Evolutionary conservation across 1,140 invertebrate species (phyloP).

Genomic region (Nylanderia fulva): DNA sequence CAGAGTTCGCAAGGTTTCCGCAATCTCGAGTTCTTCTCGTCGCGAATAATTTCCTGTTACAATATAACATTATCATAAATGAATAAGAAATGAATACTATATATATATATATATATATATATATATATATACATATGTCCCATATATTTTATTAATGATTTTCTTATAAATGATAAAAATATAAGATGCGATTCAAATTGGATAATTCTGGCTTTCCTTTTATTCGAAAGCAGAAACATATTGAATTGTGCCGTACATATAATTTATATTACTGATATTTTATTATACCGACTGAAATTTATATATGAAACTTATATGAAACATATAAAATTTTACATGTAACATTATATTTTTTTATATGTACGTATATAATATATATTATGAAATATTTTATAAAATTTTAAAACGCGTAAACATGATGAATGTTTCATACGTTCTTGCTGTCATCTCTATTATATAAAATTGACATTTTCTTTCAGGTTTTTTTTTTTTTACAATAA

Average conservation of each 20-base stretch:
- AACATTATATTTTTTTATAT: too few species aligned
- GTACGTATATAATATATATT: too few species aligned
- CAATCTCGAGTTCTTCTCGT: conserved; percentile 10
- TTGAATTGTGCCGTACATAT: neutral
- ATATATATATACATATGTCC: too few species aligned
- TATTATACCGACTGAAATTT: neutral
- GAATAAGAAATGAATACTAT: neutral
- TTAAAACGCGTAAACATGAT: neutral
- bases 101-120: too few species aligned
- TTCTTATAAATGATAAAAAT: neutral
- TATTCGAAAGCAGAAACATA: neutral
- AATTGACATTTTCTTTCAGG: neutral
- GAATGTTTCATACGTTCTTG: neutral
- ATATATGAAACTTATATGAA: neutral
- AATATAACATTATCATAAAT: neutral
- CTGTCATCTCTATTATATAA: neutral
- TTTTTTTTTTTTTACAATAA: neutral
- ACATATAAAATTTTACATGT: neutral
- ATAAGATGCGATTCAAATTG: neutral
- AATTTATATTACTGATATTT: neutral
- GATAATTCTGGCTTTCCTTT: neutral
- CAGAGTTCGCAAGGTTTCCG: conserved; percentile 3
- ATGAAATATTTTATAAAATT: neutral
- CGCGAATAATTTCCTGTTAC: conserved; percentile 28
- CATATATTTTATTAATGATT: conserved; percentile 6